Conservation (phyloP, 1,140 invertebrate species). For the Dreissena polymorpha region DNA sequence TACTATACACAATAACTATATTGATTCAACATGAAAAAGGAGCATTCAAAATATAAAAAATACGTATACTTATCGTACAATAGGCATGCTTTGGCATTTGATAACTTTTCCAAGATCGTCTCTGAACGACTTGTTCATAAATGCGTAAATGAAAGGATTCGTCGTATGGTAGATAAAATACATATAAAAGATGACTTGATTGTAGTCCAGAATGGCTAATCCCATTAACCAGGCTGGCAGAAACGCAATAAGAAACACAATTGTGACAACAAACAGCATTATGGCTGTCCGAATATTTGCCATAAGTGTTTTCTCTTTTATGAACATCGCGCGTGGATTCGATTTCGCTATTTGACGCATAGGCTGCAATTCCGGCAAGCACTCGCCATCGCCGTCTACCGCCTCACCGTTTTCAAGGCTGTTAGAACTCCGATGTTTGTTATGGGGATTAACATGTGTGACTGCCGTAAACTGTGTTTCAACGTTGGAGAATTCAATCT, state of each 20-base stretch:
- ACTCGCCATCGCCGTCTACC: not conserved
- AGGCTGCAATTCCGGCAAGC: conserved; percentile 21
- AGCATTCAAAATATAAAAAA: too few relatives aligned
- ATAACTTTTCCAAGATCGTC: conserved; percentile 67
- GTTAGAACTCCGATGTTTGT: not conserved
- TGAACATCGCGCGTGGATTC: conserved; percentile 1
- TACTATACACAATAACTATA: too few relatives aligned
- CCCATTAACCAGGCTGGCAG: conserved; percentile 72
- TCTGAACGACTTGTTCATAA: conserved; percentile 74
- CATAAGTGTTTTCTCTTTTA: conserved; percentile 61
- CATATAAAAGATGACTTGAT: conserved; percentile 67
- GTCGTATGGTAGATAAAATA: conserved; percentile 74
- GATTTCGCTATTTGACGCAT: conserved; percentile 14
- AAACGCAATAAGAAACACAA: conserved; percentile 72
- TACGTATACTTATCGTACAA: not conserved
- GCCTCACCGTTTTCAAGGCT: conserved; percentile 20
- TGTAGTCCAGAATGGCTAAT: conserved; percentile 52
- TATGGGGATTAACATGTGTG: conserved; percentile 51
- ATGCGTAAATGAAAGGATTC: conserved; percentile 76
- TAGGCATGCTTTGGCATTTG: conserved; percentile 36
- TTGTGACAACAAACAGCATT: conserved; percentile 75
- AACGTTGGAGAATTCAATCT: conserved; percentile 38
- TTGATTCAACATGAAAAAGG: too few relatives aligned
- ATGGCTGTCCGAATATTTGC: conserved; percentile 74
- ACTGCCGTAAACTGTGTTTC: conserved; percentile 48